phyloP scores from a whole-genome alignment of 2,797 vertebrate genomes.

The Phaenicophaeus curvirostris region DNA sequence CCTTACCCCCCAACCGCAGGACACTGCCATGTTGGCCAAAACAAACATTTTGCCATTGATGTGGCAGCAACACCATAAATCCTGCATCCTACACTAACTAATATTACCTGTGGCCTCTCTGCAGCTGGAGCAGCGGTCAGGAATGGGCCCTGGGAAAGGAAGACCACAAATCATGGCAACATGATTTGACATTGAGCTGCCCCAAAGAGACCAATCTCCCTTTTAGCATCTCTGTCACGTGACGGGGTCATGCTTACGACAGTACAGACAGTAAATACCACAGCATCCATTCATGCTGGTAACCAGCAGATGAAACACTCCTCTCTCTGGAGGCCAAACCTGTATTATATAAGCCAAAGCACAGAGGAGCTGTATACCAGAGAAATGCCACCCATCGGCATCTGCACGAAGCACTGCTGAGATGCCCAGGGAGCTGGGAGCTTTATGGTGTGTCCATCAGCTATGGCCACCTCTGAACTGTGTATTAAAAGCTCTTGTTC shows the following conservation, averaged over 20 bases:
- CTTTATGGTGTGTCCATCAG: not conserved
- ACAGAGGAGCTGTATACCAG: not conserved
- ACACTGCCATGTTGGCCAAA: not conserved
- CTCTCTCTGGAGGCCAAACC: not conserved
- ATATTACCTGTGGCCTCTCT: not conserved
- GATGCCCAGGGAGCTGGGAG: not conserved
- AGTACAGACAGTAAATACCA: slow-evolving; percentile 12
- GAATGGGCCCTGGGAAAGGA: not conserved
- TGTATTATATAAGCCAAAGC: not conserved
- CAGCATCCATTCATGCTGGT: not conserved
- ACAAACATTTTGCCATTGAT: not conserved
- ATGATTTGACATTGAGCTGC: not conserved
- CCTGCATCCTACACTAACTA: not conserved
- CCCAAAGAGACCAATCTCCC: not conserved
- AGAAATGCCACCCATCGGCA: not conserved
- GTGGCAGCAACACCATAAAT: not conserved
- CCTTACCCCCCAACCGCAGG: not conserved
- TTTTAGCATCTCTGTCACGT: not conserved
- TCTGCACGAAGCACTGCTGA: not conserved
- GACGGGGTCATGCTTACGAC: not conserved
- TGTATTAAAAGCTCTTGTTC: not conserved
- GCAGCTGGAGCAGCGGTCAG: not conserved
- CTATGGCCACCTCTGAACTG: rapidly evolving
- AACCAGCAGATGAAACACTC: not conserved
- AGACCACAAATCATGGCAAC: not conserved